Evolutionary conservation across 1,140 invertebrate species (phyloP).

Genomic region (Bombus breviceps): DNA sequence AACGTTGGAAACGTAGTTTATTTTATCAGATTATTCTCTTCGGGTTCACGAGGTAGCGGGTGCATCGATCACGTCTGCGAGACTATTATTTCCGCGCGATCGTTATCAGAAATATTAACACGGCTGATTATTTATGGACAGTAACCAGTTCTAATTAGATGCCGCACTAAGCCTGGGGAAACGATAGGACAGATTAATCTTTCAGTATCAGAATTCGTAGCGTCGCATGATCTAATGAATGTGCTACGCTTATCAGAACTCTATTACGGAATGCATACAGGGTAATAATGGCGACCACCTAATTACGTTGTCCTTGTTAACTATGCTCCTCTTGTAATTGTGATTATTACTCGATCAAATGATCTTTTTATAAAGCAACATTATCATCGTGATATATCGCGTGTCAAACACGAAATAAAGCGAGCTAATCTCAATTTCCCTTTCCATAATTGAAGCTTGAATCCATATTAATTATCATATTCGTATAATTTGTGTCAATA

Average conservation of each 20-base stretch:
- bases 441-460: background rate
- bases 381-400: background rate
- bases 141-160: background rate
- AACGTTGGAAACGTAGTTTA: background rate
- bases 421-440: background rate
- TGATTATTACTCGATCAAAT: slow-evolving; percentile 8
- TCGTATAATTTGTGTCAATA: background rate
- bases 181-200: slow-evolving; percentile 15
- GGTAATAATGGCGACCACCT: slow-evolving; percentile 20
- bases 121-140: background rate
- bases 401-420: background rate
- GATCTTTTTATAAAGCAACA: background rate
- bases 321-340: background rate
- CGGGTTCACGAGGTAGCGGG: background rate
- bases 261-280: background rate
- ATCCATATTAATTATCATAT: background rate
- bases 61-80: background rate
- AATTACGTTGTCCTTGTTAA: slow-evolving; percentile 24
- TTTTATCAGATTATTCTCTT: background rate
- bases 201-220: background rate
- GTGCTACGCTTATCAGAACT: slow-evolving; percentile 29
- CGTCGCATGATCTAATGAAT: slow-evolving; percentile 9
- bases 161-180: background rate
- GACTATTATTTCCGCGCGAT: background rate
- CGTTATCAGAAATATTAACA: slow-evolving; percentile 11